Base-by-base conservation (phyloP, 2,888 invertebrate species). In the Andrena flavipes region DNA sequence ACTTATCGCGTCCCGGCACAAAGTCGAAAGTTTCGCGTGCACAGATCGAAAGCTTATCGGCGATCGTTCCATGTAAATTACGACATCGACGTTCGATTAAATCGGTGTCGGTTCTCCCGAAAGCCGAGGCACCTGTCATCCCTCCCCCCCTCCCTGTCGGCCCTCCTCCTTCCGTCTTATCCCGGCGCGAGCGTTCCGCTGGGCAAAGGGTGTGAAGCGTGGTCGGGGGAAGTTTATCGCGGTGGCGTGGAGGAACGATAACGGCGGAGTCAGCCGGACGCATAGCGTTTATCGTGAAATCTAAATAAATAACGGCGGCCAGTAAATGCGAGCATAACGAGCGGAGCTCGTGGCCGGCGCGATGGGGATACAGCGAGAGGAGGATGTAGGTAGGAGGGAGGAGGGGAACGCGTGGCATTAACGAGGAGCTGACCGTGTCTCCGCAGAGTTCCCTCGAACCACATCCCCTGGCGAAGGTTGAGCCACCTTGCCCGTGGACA, bases 271-370 rank as follows among this genome's bases (percentile, higher is more conserved):
- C 35, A n/a, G 64, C 42, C 54, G 62, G 35, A 35, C 51, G 75
- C 33, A 8, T 49, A 23, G 4, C 10, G 51, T 23, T 78, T 74
- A 65, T 70, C 54, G 65, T 48, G 42, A 81, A 48, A 71, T 74
- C 16, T 70, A 69, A 76, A 79, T 75, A 71, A 79, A 63, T 64
- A 80, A 59, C 73, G 64, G 48, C 16, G 60, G 49, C 33, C 63
- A 54, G 42, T 80, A 60, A 76, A 76, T 62, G 65, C 29, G 60
- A 69, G 60, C 33, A 10, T 74, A 71, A 81, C 69, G 56, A 82
- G 64, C 64, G 23, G 29, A 8, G 20, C 23, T 59, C 35, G 3
- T 26, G 65, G 60, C 33, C 29, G n/a, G 6, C 7, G 20, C 16
- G 6, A 13, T 0, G 26, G 30, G 29, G 33, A 65, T 5, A 26